These are phyloP conservation scores for Agrochola lota DNA, from an alignment of 2,888 invertebrate species.

Conservation along the genomic window DNA sequence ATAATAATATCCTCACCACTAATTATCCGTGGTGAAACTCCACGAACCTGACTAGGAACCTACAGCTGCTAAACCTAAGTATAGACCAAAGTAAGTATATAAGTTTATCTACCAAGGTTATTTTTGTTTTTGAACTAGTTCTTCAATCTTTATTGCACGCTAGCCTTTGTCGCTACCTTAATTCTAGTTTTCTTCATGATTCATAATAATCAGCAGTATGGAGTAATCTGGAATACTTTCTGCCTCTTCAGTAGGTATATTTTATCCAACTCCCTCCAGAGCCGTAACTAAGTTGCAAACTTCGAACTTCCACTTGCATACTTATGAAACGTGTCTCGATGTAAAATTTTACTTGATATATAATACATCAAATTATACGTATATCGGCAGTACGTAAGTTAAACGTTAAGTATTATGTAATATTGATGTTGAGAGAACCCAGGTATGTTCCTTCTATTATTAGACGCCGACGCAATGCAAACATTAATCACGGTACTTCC, in stretches of 20 bases:
- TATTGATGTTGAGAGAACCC: slow-evolving; percentile 34
- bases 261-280: slow-evolving; percentile 23
- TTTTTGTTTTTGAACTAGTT: neutral
- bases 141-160: neutral
- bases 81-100: neutral
- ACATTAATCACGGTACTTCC: slow-evolving; percentile 64
- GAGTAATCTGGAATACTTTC: slow-evolving; percentile 23
- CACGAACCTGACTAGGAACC: neutral
- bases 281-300: slow-evolving; percentile 38
- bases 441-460: slow-evolving; percentile 42
- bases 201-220: slow-evolving; percentile 7
- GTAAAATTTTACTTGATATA: slow-evolving; percentile 33
- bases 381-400: slow-evolving; percentile 8
- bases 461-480: slow-evolving; percentile 45
- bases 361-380: slow-evolving; percentile 7
- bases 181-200: neutral
- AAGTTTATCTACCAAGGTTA: neutral
- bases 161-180: neutral
- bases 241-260: slow-evolving; percentile 16
- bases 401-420: slow-evolving; percentile 38
- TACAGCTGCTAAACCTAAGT: neutral
- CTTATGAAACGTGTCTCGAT: slow-evolving; percentile 18
- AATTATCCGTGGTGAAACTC: neutral
- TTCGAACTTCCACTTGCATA: slow-evolving; percentile 39
- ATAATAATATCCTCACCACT: too few species aligned